Percentiles rank a stretch among this genome's conserved stretches.
These are phyloP conservation scores for Beroe ovata DNA, from an alignment of 37 sponge, comb jelly and placozoan genomes.

Conservation along the genomic window DNA sequence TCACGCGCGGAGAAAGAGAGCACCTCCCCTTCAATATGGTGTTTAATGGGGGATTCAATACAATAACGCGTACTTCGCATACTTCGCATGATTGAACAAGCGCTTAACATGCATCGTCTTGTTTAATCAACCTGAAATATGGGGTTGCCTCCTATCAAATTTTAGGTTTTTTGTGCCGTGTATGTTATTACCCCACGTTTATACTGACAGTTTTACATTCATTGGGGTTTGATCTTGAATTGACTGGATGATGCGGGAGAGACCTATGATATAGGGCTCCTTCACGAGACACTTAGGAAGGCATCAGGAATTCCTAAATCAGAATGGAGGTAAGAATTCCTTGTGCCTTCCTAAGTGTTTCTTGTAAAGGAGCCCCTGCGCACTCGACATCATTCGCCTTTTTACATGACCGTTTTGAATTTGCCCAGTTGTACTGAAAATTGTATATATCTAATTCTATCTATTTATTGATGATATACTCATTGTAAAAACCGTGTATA, in stretches of 20 bases:
- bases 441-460: conserved; percentile 38
- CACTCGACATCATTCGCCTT: too few species aligned
- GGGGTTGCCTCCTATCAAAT: too few species aligned
- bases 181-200: background rate
- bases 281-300: too few species aligned
- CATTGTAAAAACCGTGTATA: conserved; percentile 46
- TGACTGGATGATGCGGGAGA: too few species aligned
- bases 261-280: too few species aligned
- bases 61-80: too few species aligned
- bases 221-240: background rate
- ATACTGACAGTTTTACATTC: background rate
- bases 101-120: background rate
- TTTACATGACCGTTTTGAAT: too few species aligned
- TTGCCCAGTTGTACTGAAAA: conserved; percentile 47
- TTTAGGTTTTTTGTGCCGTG: background rate
- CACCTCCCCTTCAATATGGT: background rate
- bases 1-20: background rate
- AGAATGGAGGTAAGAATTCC: too few species aligned
- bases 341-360: too few species aligned
- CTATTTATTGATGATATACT: conserved; percentile 38
- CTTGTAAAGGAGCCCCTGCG: background rate
- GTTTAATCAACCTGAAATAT: too few species aligned
- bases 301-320: background rate
- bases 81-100: background rate
- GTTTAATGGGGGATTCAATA: too few species aligned